Evolutionary conservation across 2,888 invertebrate species (phyloP).

Genomic region (Dasysyrphus albostriatus): DNA sequence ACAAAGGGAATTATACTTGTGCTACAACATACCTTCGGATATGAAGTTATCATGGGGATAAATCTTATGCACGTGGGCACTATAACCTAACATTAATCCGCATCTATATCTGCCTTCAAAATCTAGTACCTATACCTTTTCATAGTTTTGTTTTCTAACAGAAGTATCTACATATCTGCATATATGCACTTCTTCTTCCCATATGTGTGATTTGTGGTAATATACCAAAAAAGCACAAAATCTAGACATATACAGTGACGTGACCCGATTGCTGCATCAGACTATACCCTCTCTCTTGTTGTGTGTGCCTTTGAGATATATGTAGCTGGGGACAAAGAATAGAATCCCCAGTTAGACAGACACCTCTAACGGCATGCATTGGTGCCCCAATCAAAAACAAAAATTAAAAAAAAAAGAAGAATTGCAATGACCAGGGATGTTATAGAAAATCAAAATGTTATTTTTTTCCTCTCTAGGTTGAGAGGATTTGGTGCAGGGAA

Average conservation of each 20-base stretch:
- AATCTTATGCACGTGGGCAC: conserved; percentile 40
- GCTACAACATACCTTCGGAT: neutral
- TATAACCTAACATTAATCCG: conserved; percentile 21
- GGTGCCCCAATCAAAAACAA: conserved; percentile 24
- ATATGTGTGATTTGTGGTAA: conserved; percentile 30
- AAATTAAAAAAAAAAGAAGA: conserved; percentile 17
- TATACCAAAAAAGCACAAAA: conserved; percentile 33
- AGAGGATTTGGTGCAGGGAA: no score
- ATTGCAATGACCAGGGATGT: conserved; percentile 17
- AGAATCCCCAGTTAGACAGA: conserved; percentile 40
- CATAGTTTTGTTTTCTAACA: conserved; percentile 14
- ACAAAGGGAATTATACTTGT: neutral
- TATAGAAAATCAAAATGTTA: no score
- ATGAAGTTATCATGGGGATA: conserved; percentile 19
- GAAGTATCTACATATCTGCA: neutral
- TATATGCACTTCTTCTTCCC: neutral
- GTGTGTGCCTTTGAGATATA: conserved; percentile 48
- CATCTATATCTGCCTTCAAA: conserved; percentile 20
- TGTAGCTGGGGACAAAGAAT: neutral
- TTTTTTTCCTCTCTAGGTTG: no score
- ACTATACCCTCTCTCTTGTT: neutral
- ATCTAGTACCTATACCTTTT: conserved; percentile 17
- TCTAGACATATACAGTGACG: conserved; percentile 47
- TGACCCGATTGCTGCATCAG: conserved; percentile 62
- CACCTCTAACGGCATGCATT: conserved; percentile 28